Percentiles rank a stretch among this genome's conserved stretches.
phyloP scores from a whole-genome alignment of 2,888 invertebrate species.

The Drosophila nr. fundita region DNA sequence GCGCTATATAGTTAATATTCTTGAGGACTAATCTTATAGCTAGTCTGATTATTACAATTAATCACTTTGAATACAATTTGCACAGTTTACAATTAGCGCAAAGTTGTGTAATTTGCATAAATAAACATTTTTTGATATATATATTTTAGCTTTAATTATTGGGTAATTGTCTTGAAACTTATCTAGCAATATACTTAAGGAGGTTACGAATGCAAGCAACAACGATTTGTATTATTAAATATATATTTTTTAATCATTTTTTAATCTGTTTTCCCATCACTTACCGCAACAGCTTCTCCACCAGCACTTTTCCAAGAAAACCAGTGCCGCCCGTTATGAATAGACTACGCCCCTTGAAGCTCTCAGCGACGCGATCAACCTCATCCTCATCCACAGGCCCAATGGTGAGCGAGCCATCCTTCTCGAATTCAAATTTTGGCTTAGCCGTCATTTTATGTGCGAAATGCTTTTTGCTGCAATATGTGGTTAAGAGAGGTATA shows the following conservation, averaged over 20 bases:
- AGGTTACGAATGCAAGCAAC: neutral
- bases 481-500: neutral
- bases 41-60: neutral
- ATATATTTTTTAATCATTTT: neutral
- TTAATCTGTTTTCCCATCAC: neutral
- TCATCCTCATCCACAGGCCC: constrained; percentile 74
- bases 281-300: constrained; percentile 84
- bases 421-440: constrained; percentile 80
- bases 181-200: neutral
- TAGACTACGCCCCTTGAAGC: constrained; percentile 82
- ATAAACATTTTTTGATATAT: neutral
- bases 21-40: neutral
- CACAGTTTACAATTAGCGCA: neutral
- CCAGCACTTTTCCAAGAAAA: constrained; percentile 85
- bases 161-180: neutral
- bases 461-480: constrained; percentile 24
- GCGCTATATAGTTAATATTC: neutral
- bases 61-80: neutral
- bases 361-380: constrained; percentile 83
- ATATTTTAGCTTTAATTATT: neutral
- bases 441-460: constrained; percentile 71
- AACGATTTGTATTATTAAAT: neutral
- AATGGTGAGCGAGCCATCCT: constrained; percentile 71
- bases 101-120: neutral
- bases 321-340: constrained; percentile 85